phyloP scores from a whole-genome alignment of 1,140 invertebrate genomes.

The Euwallacea fornicatus region DNA sequence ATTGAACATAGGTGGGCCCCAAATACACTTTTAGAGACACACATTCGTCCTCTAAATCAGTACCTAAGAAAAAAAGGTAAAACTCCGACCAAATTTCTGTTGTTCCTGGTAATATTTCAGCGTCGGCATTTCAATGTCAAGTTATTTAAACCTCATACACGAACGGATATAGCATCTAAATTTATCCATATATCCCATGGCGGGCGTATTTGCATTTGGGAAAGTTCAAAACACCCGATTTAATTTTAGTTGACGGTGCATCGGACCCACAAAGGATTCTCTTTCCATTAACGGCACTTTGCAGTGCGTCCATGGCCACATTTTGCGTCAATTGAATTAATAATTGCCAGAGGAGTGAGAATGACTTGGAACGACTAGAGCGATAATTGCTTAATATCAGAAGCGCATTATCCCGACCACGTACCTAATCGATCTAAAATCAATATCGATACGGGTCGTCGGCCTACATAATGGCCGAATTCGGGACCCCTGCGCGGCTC shows the following conservation, averaged over 20 bases:
- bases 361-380: not conserved
- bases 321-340: too few species aligned
- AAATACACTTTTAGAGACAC: too few species aligned
- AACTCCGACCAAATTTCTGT: not conserved
- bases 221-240: conserved; percentile 34
- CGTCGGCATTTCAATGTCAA: conserved; percentile 27
- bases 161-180: conserved; percentile 31
- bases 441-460: conserved; percentile 32
- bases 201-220: conserved; percentile 17
- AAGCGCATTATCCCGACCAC: conserved; percentile 37
- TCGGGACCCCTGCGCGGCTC: conserved; percentile 40
- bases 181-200: conserved; percentile 21
- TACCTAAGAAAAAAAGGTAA: not conserved
- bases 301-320: too few species aligned
- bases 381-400: conserved; percentile 25
- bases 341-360: too few species aligned
- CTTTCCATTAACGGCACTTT: conserved; percentile 4
- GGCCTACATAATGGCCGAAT: conserved; percentile 37
- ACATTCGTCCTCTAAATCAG: not conserved
- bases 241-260: conserved; percentile 33
- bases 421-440: conserved; percentile 38
- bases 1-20: too few species aligned
- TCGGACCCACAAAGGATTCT: conserved; percentile 28
- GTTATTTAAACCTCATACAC: conserved; percentile 23
- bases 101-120: conserved; percentile 24